These are phyloP conservation scores for Notolepis coatsorum DNA, from an alignment of 2,797 vertebrate genomes.

Conservation along the genomic window DNA sequence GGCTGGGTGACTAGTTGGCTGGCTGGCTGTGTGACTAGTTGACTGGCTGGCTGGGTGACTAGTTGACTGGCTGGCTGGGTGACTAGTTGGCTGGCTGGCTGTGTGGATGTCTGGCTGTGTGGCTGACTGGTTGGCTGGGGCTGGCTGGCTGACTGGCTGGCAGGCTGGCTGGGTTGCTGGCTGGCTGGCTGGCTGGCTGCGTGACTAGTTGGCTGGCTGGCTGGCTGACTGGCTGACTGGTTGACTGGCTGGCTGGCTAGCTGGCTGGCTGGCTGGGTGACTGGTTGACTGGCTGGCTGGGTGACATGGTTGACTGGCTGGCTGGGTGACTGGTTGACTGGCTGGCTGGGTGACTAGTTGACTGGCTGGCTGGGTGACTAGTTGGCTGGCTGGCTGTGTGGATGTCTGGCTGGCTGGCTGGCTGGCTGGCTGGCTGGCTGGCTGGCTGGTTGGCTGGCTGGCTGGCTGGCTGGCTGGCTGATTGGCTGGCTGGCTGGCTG, in stretches of 20 bases:
- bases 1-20: constrained; percentile 3
- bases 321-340: constrained; percentile 30
- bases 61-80: too few species aligned
- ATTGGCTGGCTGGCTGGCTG: constrained; percentile 25
- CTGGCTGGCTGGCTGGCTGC: constrained; percentile 37
- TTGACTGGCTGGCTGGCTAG: constrained; percentile 8
- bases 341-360: constrained; percentile 16
- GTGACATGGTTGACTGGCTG: too few species aligned
- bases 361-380: constrained; percentile 34
- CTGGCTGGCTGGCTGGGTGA: constrained; percentile 34
- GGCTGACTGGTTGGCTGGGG: too few species aligned
- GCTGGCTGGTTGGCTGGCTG: constrained; percentile 20
- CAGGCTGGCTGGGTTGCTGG: constrained; percentile 9
- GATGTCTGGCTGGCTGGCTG: constrained; percentile 32
- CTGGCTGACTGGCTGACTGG: constrained; percentile 36
- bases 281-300: constrained; percentile 26
- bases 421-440: constrained; percentile 15
- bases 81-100: constrained; percentile 26
- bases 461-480: constrained; percentile 30
- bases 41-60: constrained; percentile 28
- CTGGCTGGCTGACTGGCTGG: constrained; percentile 36
- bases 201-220: constrained; percentile 7
- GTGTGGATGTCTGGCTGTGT: too few species aligned
- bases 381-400: too few species aligned
- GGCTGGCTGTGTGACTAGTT: constrained; percentile 27